Evolutionary conservation across 2,888 invertebrate genomes (phyloP), one percentile per base, ranked within the genome.

Genomic region (Eudasyphora cyanicolor): DNA sequence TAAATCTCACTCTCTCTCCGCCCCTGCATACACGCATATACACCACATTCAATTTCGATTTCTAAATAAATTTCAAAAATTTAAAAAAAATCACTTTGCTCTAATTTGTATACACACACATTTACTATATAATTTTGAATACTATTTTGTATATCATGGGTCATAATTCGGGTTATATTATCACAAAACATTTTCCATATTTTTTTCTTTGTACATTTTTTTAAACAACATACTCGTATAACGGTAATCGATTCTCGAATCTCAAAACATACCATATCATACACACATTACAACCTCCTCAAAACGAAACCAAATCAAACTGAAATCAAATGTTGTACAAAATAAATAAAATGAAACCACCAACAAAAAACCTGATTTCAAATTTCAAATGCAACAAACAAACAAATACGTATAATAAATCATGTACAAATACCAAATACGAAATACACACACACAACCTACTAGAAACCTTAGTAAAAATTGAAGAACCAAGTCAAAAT

Each of bases 401-500:
- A 76, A 84, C 70, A 81, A 85, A 85, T 17, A 62, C 70, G 49
- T 86, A 86, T 76, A 86, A 60, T 29, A 51, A 49, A 70, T 69
- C 35, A 71, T 83, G 82, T 85, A 79, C 71, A 75, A 78, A 82
- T 57, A 69, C 54, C 32, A 70, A 75, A 42, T 82, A 81, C 86
- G n/a, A 82, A 74, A 69, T 19, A 21, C n/a, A 77, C 64, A 76
- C 35, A 45, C 73, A 64, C 60, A 80, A 76, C 49, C 70, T 49
- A 86, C 89, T 90, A 92, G 92, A 92, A 88, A 88, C 89, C 86
- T 90, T 92, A 91, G 92, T 90, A 87, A 89, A 89, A 89, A 91
- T 89, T 89, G 90, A 91, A 89, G 90, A 91, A 89, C 90, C 91
- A 90, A 91, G 90, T 88, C 90, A 91, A 91, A 91, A 90, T 91